Conservation (phyloP, 2,888 invertebrate species). For the Palloptera scutellata region DNA sequence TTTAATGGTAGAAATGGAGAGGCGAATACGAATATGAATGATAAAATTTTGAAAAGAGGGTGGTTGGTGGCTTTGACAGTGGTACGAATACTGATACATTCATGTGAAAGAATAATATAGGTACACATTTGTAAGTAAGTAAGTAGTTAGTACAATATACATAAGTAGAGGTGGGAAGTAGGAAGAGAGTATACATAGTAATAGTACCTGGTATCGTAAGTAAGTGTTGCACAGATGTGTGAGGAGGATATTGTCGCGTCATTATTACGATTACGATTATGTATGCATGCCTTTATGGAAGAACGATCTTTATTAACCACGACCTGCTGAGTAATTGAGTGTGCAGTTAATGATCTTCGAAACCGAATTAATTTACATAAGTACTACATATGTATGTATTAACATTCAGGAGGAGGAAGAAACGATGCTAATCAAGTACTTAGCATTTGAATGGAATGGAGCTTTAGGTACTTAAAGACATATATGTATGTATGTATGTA, state of each 20-base stretch:
- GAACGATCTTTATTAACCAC: conserved; percentile 59
- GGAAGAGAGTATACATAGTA: conserved; percentile 26
- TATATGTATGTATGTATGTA: conserved; percentile 7
- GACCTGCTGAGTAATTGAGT: conserved; percentile 50
- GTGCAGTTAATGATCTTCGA: conserved; percentile 22
- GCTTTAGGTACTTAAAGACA: not conserved
- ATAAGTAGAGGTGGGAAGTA: conserved; percentile 14
- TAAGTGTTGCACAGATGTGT: conserved; percentile 46
- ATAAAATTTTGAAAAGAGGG: not conserved
- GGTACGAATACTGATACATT: not conserved
- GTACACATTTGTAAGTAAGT: not conserved
- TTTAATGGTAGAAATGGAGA: too few species aligned
- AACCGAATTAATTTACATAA: not conserved
- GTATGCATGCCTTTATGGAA: conserved; percentile 51
- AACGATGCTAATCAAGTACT: not conserved
- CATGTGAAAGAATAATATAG: too few species aligned
- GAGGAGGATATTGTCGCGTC: conserved; percentile 33
- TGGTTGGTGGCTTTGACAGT: not conserved
- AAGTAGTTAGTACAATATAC: not conserved
- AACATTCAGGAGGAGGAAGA: not conserved
- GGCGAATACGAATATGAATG: too few species aligned
- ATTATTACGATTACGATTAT: conserved; percentile 47
- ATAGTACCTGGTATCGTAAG: conserved; percentile 54
- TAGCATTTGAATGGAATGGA: conserved; percentile 3
- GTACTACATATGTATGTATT: not conserved